Percentiles rank a stretch among this genome's conserved stretches.
These are phyloP conservation scores for Cosmia pyralina DNA, from an alignment of 2,888 invertebrate genomes.

Conservation along the genomic window DNA sequence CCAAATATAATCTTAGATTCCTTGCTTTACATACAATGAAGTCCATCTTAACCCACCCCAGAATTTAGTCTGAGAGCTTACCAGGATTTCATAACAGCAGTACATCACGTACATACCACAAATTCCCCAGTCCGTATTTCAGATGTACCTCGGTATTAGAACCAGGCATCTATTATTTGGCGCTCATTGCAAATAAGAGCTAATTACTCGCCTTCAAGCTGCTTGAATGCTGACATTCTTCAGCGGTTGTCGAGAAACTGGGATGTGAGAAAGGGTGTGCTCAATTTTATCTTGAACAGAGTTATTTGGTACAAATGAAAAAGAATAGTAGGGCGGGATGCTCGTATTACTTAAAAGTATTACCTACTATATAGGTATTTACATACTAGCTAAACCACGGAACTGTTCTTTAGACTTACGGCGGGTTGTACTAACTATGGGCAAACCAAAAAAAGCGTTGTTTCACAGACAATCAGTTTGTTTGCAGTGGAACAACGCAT, in stretches of 20 bases:
- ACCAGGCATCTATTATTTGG: constrained; percentile 79
- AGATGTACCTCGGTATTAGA: constrained; percentile 54
- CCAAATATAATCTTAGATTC: constrained; percentile 1
- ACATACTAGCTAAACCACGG: no score
- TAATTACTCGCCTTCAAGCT: constrained; percentile 87
- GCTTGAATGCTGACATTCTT: constrained; percentile 87
- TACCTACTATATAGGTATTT: no score
- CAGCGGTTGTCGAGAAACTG: constrained; percentile 73
- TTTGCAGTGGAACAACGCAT: no score
- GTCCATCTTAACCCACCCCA: constrained; percentile 3
- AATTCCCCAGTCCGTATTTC: constrained; percentile 52
- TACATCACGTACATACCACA: constrained; percentile 39
- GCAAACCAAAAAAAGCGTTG: no score
- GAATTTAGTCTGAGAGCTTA: constrained; percentile 8
- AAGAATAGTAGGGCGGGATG: no score
- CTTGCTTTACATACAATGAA: background rate
- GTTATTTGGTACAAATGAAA: background rate
- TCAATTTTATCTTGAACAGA: background rate
- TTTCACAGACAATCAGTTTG: no score
- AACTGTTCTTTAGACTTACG: no score
- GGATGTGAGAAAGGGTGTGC: constrained; percentile 61
- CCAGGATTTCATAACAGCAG: constrained; percentile 49
- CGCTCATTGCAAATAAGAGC: constrained; percentile 78
- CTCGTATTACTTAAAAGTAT: no score
- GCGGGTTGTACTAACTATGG: no score